phyloP scores from a whole-genome alignment of 1,140 invertebrate species.

The Cyrtorhinus lividipennis region DNA sequence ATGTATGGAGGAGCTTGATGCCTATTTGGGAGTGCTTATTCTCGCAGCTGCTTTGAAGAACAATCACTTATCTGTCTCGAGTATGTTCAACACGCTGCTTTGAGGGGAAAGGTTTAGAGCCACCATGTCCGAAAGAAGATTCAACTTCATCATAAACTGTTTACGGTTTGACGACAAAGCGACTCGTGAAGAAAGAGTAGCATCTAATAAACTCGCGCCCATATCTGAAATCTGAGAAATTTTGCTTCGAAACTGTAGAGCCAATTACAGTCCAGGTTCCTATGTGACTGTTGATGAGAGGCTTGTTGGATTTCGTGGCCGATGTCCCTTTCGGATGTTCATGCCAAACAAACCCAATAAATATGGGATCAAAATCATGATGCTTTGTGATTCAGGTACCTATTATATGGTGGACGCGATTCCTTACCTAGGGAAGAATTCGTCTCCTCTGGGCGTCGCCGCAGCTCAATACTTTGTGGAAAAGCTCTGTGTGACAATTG shows the following conservation, averaged over 20 bases:
- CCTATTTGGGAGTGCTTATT: constrained; percentile 24
- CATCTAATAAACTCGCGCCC: constrained; percentile 23
- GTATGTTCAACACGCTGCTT: constrained; percentile 25
- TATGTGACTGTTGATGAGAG: constrained; percentile 29
- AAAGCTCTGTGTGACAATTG: constrained; percentile 13
- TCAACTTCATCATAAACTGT: constrained; percentile 28
- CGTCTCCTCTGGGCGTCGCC: background rate
- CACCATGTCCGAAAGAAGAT: constrained; percentile 28
- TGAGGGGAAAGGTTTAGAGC: constrained; percentile 24
- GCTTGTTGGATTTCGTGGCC: constrained; percentile 30
- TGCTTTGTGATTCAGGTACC: constrained; percentile 22
- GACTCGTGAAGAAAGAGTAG: background rate
- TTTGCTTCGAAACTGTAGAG: constrained; percentile 25
- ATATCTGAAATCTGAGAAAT: constrained; percentile 25
- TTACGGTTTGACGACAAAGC: constrained; percentile 11
- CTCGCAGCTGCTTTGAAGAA: constrained; percentile 24
- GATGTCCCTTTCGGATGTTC: constrained; percentile 31
- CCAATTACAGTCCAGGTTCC: constrained; percentile 23
- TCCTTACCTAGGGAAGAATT: constrained; percentile 23
- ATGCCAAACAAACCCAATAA: constrained; percentile 31
- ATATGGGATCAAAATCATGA: constrained; percentile 26
- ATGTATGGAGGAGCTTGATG: constrained; percentile 19
- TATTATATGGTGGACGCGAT: constrained; percentile 23
- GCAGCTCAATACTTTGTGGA: constrained; percentile 18
- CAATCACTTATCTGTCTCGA: constrained; percentile 25